Conservation (phyloP, 2,797 vertebrate genomes). For the Brachymystax lenok region DNA sequence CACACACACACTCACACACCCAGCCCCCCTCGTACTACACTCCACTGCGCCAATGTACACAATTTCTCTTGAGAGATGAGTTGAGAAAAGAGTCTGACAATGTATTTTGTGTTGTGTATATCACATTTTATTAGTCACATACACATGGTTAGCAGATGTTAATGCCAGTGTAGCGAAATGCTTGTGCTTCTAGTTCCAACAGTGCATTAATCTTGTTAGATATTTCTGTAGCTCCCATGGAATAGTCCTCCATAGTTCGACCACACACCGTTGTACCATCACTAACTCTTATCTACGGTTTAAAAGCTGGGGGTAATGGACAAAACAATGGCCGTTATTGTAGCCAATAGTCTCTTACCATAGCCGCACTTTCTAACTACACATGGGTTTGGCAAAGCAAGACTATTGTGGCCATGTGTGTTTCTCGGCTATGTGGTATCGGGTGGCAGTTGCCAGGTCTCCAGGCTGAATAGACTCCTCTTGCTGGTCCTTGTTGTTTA, state of each 20-base stretch:
- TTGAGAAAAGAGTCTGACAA: neutral
- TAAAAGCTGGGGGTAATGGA: neutral
- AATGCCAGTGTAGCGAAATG: too few species aligned
- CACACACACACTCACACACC: neutral
- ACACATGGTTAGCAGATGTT: too few species aligned
- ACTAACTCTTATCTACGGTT: too few species aligned
- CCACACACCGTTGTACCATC: too few species aligned
- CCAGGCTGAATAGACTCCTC: neutral
- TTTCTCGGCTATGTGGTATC: neutral
- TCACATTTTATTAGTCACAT: neutral
- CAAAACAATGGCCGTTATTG: neutral
- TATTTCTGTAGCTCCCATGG: too few species aligned
- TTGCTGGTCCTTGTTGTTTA: neutral
- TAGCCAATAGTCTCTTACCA: too few species aligned
- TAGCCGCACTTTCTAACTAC: too few species aligned
- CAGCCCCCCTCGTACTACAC: neutral
- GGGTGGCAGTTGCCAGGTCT: neutral
- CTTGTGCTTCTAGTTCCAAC: too few species aligned
- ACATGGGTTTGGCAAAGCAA: neutral
- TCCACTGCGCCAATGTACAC: neutral
- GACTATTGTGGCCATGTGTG: neutral
- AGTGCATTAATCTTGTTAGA: too few species aligned
- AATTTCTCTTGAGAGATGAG: neutral
- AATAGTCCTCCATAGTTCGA: too few species aligned
- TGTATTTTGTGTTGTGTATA: neutral